Evolutionary conservation across 2,797 vertebrate species (phyloP).

Genomic region (Mus spretus): DNA sequence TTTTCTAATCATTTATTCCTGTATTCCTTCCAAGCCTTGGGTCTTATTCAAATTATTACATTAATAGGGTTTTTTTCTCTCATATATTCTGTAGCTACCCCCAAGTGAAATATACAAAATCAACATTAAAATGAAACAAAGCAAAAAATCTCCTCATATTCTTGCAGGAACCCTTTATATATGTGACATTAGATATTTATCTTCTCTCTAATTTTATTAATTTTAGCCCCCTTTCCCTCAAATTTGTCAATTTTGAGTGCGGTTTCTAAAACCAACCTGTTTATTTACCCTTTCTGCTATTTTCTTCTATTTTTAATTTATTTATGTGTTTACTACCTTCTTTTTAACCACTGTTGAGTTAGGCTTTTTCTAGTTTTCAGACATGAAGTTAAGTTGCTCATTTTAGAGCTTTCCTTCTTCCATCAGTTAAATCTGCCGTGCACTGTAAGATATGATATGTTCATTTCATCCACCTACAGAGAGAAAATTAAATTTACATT

Average conservation of each 20-base stretch:
- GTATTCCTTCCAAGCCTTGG: neutral
- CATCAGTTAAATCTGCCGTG: neutral
- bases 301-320: neutral
- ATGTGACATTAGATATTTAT: neutral
- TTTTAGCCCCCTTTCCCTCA: neutral
- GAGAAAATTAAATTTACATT: neutral
- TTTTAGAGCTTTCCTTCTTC: neutral
- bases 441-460: neutral
- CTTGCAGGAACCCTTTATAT: neutral
- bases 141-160: conserved; percentile 38
- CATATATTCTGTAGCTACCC: conserved; percentile 23
- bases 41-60: conserved; percentile 23
- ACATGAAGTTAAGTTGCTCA: neutral
- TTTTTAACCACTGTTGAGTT: neutral
- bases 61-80: neutral
- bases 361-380: neutral
- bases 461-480: neutral
- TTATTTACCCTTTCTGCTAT: neutral
- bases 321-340: neutral
- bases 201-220: neutral
- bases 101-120: conserved; percentile 49
- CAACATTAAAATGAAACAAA: conserved; percentile 67
- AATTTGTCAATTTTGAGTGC: neutral
- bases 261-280: neutral
- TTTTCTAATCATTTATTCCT: conserved; percentile 28